Conservation (phyloP, 2,797 vertebrate genomes). For the Eulemur albifrons region DNA sequence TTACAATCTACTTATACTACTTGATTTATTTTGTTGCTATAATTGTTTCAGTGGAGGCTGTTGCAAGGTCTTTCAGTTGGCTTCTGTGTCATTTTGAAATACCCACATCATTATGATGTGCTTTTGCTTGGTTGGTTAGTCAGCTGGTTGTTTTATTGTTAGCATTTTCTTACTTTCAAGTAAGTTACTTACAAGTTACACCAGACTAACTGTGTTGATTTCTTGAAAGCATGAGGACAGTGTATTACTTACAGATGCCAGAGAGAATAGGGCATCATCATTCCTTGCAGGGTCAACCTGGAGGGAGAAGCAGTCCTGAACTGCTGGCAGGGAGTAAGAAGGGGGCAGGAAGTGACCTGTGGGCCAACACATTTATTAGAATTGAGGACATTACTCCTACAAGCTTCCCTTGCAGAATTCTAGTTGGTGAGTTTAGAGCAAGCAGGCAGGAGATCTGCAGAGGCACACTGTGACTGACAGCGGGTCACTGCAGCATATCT, state of each 20-base stretch:
- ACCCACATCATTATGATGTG: background rate
- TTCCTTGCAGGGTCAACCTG: rapidly evolving
- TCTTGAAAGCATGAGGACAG: background rate
- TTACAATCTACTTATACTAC: background rate
- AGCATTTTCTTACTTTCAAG: background rate
- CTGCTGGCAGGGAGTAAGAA: background rate
- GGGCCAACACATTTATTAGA: background rate
- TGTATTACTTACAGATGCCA: background rate
- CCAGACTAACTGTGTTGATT: background rate
- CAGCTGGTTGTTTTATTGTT: background rate
- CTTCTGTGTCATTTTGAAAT: background rate
- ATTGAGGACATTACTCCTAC: background rate
- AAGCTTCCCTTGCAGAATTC: background rate
- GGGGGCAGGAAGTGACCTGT: no score
- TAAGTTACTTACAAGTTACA: no score
- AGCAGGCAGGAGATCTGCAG: no score
- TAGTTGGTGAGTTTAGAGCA: background rate
- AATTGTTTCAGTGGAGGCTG: background rate
- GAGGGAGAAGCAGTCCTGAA: no score
- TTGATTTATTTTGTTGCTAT: no score
- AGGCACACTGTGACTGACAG: no score
- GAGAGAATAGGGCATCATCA: background rate
- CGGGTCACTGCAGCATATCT: background rate
- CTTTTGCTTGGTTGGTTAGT: background rate
- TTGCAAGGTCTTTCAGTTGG: background rate